Evolutionary conservation across 2,113 vertebrate genomes (phyloP), one percentile per base, ranked within the genome.

Genomic region (Melierax canorus): DNA sequence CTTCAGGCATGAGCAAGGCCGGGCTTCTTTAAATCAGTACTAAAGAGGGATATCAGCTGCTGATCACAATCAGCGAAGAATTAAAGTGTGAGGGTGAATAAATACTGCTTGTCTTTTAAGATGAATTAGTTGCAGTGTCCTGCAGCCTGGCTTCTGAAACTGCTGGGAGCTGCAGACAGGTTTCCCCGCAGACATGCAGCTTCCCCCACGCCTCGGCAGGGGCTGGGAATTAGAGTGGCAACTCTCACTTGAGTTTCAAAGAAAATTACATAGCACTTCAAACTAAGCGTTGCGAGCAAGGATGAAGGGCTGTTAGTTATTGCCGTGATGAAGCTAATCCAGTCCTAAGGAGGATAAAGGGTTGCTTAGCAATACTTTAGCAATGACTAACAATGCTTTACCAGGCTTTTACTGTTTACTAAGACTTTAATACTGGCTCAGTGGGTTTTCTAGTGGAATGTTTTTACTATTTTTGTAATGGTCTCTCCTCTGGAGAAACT

Each of bases 351-450:
- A 96, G 90, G 87, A 95, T 95, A 94, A 96, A 92, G 71, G 93
- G 96, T 97, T 96, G 95, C 96, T 96, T 96, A 96, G 96, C 94
- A 95, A 97, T 97, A 72, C 87, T 93, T 92, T 1, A 94, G 92
- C 58, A 14, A 46, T 90, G 96, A 89, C 93, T 95, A 96, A 85
- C 96, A 96, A 97, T 96, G 96, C 93, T 93, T 85, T 71, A 92
- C 62, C 34, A 71, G 85, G 75, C 87, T 82, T 88, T 50, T 53
- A 11, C 87, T 97, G 90, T 97, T 96, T 93, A 93, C 77, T 51
- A 51, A 96, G 84, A 60, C 92, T 93, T 93, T 88, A 96, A 58
- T 91, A 88, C 81, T 95, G 74, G 87, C 96, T 92, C 93, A 88
- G 92, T 94, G 79, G 91, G 83, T 48, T 97, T 97, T 87, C 84